Conservation (phyloP, 2,888 invertebrate species). For the Litoditis marina region DNA sequence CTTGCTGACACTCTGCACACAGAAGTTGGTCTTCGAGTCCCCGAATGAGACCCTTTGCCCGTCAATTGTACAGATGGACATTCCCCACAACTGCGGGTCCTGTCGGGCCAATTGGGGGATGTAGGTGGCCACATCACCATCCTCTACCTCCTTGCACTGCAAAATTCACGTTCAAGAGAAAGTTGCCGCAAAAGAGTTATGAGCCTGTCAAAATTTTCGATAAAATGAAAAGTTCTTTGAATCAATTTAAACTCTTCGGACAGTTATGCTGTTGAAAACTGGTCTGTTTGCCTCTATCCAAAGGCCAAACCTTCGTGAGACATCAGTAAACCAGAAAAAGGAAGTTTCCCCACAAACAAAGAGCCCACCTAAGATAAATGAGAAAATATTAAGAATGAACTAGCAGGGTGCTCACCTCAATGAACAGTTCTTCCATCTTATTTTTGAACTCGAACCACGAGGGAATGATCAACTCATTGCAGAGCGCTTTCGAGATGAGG, state of each 20-base stretch:
- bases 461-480: conserved; percentile 82
- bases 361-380: too few species aligned
- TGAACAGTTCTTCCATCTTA: conserved; percentile 88
- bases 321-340: too few species aligned
- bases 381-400: too few species aligned
- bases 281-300: too few species aligned
- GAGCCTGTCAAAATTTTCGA: too few species aligned
- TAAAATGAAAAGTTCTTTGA: too few species aligned
- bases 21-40: conserved; percentile 85
- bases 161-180: neutral
- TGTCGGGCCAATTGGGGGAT: conserved; percentile 87
- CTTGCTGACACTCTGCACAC: conserved; percentile 80
- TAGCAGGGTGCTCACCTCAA: conserved; percentile 85
- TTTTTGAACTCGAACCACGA: conserved; percentile 85
- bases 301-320: too few species aligned
- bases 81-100: conserved; percentile 73
- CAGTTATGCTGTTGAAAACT: too few species aligned
- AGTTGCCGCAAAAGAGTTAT: neutral
- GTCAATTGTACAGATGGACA: conserved; percentile 92
- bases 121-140: conserved; percentile 67
- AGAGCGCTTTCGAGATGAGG: conserved; percentile 52
- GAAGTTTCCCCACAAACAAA: too few species aligned
- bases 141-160: conserved; percentile 20
- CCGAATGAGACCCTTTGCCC: conserved; percentile 75
- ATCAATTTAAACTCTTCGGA: too few species aligned